A percentile compares a stretch with the other conserved stretches of the same genome.
These are phyloP conservation scores for Solea senegalensis DNA, from an alignment of 2,113 vertebrate species.

Conservation along the genomic window DNA sequence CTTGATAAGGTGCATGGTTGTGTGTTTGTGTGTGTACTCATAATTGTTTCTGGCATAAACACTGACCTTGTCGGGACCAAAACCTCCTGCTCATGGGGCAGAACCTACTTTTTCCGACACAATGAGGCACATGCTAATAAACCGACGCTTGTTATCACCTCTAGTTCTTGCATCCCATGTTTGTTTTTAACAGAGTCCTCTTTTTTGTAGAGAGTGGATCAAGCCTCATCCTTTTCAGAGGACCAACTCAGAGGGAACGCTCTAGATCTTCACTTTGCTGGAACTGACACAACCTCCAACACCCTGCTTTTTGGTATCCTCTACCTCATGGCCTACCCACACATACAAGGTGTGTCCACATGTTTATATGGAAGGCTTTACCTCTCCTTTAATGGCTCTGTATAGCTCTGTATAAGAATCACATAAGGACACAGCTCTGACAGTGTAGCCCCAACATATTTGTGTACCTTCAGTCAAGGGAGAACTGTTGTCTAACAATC, in stretches of 20 bases:
- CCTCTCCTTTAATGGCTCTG: background rate
- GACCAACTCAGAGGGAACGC: conserved; percentile 17
- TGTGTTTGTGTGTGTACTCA: background rate
- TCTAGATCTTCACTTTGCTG: conserved; percentile 72
- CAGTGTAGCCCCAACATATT: no score
- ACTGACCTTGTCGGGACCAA: no score
- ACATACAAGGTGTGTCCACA: conserved; percentile 58
- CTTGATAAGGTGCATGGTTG: conserved; percentile 45
- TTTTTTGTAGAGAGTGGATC: conserved; percentile 20
- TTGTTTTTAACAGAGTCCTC: background rate
- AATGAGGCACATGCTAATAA: no score
- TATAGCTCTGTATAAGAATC: no score
- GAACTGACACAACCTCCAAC: conserved; percentile 76
- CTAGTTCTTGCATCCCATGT: background rate
- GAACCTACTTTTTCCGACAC: no score
- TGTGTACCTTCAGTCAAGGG: no score
- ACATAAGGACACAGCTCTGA: background rate
- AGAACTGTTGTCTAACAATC: no score
- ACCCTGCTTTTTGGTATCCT: conserved; percentile 70
- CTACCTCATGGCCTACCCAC: conserved; percentile 54
- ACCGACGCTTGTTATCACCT: no score
- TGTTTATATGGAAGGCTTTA: background rate
- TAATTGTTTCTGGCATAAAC: no score
- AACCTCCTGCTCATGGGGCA: no score
- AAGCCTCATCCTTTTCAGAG: conserved; percentile 57